Evolutionary conservation across 2,113 vertebrate species (phyloP).

Genomic region (Sinocyclocheilus grahami): DNA sequence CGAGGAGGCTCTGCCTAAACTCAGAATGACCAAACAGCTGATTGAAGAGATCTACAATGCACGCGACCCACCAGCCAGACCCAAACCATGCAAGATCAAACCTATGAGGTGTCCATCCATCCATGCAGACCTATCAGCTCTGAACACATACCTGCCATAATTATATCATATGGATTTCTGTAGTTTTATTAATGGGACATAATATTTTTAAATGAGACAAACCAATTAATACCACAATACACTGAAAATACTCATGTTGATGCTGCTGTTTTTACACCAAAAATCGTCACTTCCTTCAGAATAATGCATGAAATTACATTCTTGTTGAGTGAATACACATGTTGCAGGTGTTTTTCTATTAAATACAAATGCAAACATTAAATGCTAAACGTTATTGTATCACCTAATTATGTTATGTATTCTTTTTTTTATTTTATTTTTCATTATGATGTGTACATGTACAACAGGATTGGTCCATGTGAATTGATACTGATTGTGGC

Average conservation of each 20-base stretch:
- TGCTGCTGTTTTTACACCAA: background rate
- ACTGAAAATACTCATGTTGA: background rate
- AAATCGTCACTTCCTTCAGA: background rate
- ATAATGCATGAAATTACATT: background rate
- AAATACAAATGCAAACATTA: too few relatives aligned
- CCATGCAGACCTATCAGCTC: background rate
- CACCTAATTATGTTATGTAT: background rate
- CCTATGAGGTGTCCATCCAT: constrained; percentile 80
- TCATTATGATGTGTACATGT: background rate
- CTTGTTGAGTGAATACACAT: background rate
- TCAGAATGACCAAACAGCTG: constrained; percentile 84
- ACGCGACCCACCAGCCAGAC: constrained; percentile 77
- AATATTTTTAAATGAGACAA: background rate
- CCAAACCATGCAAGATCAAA: constrained; percentile 85
- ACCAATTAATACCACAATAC: background rate
- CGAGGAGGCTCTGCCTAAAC: constrained; percentile 83
- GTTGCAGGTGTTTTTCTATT: too few relatives aligned
- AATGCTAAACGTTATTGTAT: background rate
- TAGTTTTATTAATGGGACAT: background rate
- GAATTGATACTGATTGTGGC: background rate
- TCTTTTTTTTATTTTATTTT: background rate
- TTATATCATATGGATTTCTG: background rate
- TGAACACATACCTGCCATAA: background rate
- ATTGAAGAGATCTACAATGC: constrained; percentile 88
- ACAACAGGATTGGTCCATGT: background rate